Base-by-base conservation (phyloP, 2,888 invertebrate species). In the Trilocha varians region DNA sequence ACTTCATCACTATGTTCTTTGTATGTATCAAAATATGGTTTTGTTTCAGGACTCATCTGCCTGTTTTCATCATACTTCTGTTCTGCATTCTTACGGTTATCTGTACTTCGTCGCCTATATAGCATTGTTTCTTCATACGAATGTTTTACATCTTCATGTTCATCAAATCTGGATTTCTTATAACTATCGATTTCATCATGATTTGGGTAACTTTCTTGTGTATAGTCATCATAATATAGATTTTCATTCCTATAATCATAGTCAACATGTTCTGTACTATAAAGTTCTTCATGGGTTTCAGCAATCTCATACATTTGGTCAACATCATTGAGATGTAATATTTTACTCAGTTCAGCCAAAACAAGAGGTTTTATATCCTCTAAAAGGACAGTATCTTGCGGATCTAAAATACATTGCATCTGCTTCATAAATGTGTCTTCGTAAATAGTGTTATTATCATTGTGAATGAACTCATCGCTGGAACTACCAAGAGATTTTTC, bases 391-490 rank as follows among this genome's bases (percentile, higher is more conserved):
- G 85, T 82, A 34, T 88, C 88, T 50, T 87, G 87, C 0, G 88
- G 88, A 55, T 89, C 88, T 16, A 89, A 57, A 53, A 89, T 79
- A 37, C 87, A 87, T 45, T 87, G 88, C 87, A 88, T 75, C 70
- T 92, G 58, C 78, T 94, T 61, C 92, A 95, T 74, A 88, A 94
- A 77, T 88, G 94, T 87, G 88, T 94, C 60, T 64, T 95, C 62
- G 89, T 90, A 84, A 87, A 92, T 84, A 44, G 92, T 60, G 44
- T 84, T 82, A 47, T 87, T 94, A 39, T 88, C 90, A 55, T 77
- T 92, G 46, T 57, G 90, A 88, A 52, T 79, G 88, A 59, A 88
- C 60, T 64, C 82, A 58, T 70, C 79, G 53, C 71, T 74, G 32
- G 78, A 67, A 39, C 62, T 69, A 42, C 67, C 68, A 1, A 87